A percentile compares a stretch with the other conserved stretches of the same genome.
phyloP scores from a whole-genome alignment of 2,113 vertebrate genomes.

The Chaetodon trifascialis region DNA sequence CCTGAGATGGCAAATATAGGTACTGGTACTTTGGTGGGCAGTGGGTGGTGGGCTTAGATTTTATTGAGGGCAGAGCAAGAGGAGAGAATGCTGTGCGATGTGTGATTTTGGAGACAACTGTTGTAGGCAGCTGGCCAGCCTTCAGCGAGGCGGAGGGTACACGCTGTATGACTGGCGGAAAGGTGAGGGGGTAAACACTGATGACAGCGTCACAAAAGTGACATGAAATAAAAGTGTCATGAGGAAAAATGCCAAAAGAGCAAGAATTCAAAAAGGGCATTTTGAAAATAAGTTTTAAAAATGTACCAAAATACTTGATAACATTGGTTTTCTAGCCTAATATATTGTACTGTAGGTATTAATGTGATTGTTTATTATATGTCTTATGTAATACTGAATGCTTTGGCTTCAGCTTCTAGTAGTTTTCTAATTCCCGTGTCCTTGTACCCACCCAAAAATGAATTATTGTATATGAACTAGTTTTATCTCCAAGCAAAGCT shows the following conservation, averaged over 20 bases:
- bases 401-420: not conserved
- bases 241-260: not conserved
- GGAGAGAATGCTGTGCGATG: not conserved
- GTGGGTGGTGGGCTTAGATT: not conserved
- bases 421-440: not conserved
- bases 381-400: not conserved
- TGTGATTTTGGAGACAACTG: not conserved
- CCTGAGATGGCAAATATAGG: conserved; percentile 94
- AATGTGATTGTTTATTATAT: not conserved
- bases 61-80: not conserved
- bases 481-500: not conserved
- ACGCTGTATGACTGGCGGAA: not conserved
- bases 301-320: no score
- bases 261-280: not conserved
- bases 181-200: not conserved
- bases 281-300: not conserved
- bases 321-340: not conserved
- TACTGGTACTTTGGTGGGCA: conserved; percentile 49
- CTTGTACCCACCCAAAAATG: not conserved
- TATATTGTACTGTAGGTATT: not conserved
- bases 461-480: not conserved
- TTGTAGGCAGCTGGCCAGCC: not conserved
- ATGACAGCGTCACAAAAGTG: not conserved
- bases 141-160: not conserved
- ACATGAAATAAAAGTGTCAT: not conserved